phyloP scores from a whole-genome alignment of 2,888 invertebrate species.

The Napeogenes inachia region DNA sequence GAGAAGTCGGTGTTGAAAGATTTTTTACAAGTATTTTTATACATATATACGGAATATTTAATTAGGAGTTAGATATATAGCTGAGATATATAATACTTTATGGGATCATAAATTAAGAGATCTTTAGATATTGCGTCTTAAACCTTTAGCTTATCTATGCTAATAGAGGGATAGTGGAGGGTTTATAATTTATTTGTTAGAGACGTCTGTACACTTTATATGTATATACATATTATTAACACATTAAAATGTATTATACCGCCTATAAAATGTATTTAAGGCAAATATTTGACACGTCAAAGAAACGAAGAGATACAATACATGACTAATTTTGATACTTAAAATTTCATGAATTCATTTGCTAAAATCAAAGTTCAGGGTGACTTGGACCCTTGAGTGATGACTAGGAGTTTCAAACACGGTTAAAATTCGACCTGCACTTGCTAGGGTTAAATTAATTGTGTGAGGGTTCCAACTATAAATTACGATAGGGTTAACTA shows the following conservation, averaged over 20 bases:
- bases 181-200: slow-evolving; percentile 41
- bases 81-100: too few species aligned
- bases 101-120: slow-evolving; percentile 26
- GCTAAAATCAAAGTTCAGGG: slow-evolving; percentile 31
- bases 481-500: slow-evolving; percentile 37
- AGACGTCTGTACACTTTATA: slow-evolving; percentile 31
- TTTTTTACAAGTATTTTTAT: too few species aligned
- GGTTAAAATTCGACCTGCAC: slow-evolving; percentile 39
- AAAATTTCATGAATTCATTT: slow-evolving; percentile 22
- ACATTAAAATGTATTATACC: too few species aligned
- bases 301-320: neutral
- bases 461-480: slow-evolving; percentile 39
- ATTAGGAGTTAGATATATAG: too few species aligned
- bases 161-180: slow-evolving; percentile 42
- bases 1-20: too few species aligned
- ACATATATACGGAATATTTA: too few species aligned
- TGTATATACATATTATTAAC: too few species aligned
- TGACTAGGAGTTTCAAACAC: slow-evolving; percentile 41
- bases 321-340: neutral
- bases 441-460: slow-evolving; percentile 50
- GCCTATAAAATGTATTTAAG: too few species aligned
- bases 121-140: slow-evolving; percentile 30
- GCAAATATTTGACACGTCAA: too few species aligned
- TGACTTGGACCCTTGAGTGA: slow-evolving; percentile 33
- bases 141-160: slow-evolving; percentile 48